phyloP scores from a whole-genome alignment of 2,888 invertebrate genomes.

The Argyresthia albistria region DNA sequence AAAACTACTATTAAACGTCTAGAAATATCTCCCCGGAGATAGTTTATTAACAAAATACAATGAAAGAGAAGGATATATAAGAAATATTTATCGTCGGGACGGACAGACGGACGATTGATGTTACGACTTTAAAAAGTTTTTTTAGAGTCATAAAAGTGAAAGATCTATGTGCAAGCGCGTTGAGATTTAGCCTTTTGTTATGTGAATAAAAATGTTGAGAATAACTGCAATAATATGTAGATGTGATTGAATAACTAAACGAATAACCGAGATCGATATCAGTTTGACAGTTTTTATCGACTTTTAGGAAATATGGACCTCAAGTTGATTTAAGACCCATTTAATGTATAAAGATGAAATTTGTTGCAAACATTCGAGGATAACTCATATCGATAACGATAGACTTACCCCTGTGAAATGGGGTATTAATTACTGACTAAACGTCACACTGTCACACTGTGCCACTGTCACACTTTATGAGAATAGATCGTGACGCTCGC shows the following conservation, averaged over 20 bases:
- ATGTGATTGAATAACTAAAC: not conserved
- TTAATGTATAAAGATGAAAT: too few relatives aligned
- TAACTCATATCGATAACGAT: too few relatives aligned
- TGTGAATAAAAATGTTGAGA: not conserved
- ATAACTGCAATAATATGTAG: not conserved
- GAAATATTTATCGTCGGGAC: slow-evolving; percentile 3
- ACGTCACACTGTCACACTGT: too few relatives aligned
- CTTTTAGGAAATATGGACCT: too few relatives aligned
- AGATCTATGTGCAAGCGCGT: not conserved
- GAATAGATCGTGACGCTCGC: too few relatives aligned
- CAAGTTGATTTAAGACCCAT: too few relatives aligned
- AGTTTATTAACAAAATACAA: slow-evolving; percentile 2
- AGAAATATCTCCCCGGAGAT: slow-evolving; percentile 3
- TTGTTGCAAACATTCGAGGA: too few relatives aligned
- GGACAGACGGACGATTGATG: slow-evolving; percentile 2
- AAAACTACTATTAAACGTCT: slow-evolving; percentile 21
- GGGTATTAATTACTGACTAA: too few relatives aligned
- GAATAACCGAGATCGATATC: not conserved
- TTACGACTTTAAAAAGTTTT: slow-evolving; percentile 1
- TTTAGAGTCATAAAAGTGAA: slow-evolving; percentile 2
- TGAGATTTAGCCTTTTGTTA: not conserved
- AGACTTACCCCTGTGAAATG: too few relatives aligned
- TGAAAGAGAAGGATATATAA: slow-evolving; percentile 1
- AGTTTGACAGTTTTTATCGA: too few relatives aligned
- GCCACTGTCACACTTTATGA: too few relatives aligned